Base-by-base conservation (phyloP, 2,113 vertebrate genomes). In the Sinocyclocheilus anophthalmus region DNA sequence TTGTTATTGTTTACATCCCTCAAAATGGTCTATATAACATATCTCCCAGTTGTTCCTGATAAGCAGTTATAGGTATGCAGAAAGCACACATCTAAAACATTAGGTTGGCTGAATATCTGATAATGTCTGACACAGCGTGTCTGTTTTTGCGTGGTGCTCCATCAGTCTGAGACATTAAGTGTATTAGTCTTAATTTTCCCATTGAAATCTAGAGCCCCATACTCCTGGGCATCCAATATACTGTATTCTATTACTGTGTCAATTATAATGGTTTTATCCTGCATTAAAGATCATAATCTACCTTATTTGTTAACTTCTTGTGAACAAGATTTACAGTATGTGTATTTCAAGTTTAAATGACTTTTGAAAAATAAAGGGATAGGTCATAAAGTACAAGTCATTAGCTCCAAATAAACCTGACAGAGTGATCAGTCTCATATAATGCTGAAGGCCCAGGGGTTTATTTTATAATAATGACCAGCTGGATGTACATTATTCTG, bases 121-220 rank as follows among this genome's bases (percentile, higher is more conserved):
- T 45, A 72, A 45, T 75, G n/a, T 75, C 57, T 61, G 57, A 84
- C 72, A 72, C 37, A 45, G 70, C 67, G 6, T 69, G 42, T 26
- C 7, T 69, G 9, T n/a, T 76, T 76, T 76, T 13, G n/a, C 83
- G 76, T 61, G 24, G 33, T 42, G 2, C 22, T 61, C 53, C 37
- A 84, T 84, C 18, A 63, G 33, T n/a, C 14, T 65, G 20, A 50
- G 22, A 50, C 39, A 70, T 82, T 82, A 69, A 69, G 18, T 9
- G 57, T 53, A 76, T 84, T 84, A 76, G 70, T 26, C 3, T 30
- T 63, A 73, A 76, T 84, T 84, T 84, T 26, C 69, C 55, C n/a
- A 39, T 57, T 73, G 12, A 67, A 67, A 83, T 59, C 20, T 22
- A 67, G 22, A 67, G 45, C 14, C 10, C 16, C 4, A 73, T 26